Evolutionary conservation across 2,888 invertebrate genomes (phyloP), one percentile per base, ranked within the genome.

Genomic region (Cheiracanthium punctorium): DNA sequence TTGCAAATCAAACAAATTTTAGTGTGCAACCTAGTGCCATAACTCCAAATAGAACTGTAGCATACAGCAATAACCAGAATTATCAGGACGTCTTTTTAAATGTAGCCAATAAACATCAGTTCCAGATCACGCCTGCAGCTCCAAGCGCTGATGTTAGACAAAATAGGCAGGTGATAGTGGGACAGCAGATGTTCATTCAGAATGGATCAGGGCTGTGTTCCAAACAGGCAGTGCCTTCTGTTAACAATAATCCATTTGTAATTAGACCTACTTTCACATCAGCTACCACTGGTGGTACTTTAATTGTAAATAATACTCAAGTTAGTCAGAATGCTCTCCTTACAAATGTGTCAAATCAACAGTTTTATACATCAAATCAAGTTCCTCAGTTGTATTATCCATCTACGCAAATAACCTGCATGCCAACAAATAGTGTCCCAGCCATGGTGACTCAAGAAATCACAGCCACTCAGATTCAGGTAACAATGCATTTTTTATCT

Each of bases 251-350:
- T 20, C 69, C 69, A 32, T 69, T 48, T 48, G 14, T 69, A 17
- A 12, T 67, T n/a, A 69, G 69, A 14, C 77, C 43, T 5, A 10
- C 70, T 14, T 30, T 12, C 14, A 17, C 37, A 12, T 20, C 28
- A 20, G 20, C 69, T 48, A 33, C 17, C 14, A 33, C 32, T 20
- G 71, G 71, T 33, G 71, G 64, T 41, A 71, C 71, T 32, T 28
- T 80, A 24, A 28, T 80, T 30, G 70, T 82, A 20, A 82, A 82
- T 20, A 82, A 33, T 58, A 24, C 30, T 67, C 67, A 24, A 58
- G 69, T 43, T 64, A 1, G 37, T 24, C 24, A 24, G 24, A 58
- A 58, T 58, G 24, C 20, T 58, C 58, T 58, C 12, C 58, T 58
- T 7, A 58, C 58, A 24, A 58, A 58, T 24, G 58, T 58, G 58